phyloP scores from a whole-genome alignment of 2,888 invertebrate species.

The Pristionchus maxplancki region DNA sequence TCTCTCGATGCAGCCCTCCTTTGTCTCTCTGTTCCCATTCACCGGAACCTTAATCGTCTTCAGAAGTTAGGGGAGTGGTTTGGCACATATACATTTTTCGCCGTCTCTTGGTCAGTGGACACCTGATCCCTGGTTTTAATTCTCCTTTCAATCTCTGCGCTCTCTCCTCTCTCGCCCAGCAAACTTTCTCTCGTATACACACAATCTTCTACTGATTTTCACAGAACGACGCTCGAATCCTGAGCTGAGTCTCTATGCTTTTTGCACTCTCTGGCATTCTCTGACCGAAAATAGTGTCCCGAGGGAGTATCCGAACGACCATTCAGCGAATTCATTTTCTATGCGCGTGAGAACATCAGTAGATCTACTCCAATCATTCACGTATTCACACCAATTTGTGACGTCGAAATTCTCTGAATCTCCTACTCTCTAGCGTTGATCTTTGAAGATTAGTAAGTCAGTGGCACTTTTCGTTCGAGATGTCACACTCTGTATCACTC shows the following conservation, averaged over 20 bases:
- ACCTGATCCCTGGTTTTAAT: slow-evolving; percentile 31
- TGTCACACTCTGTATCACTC: slow-evolving; percentile 13
- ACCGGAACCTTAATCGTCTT: slow-evolving; percentile 21
- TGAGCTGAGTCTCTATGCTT: too few relatives aligned
- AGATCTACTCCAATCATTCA: not conserved
- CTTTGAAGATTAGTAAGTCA: too few relatives aligned
- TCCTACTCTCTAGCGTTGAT: too few relatives aligned
- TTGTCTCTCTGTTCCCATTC: not conserved
- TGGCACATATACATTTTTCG: not conserved
- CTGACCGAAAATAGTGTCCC: too few relatives aligned
- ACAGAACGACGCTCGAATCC: not conserved
- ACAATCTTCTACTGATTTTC: not conserved
- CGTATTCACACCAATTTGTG: not conserved
- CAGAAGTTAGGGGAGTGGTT: not conserved
- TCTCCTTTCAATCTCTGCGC: not conserved
- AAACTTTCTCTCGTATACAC: not conserved
- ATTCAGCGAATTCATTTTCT: not conserved
- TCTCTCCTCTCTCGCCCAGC: not conserved
- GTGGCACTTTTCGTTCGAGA: not conserved
- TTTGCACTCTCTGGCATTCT: too few relatives aligned
- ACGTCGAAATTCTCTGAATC: too few relatives aligned
- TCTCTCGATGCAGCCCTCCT: not conserved
- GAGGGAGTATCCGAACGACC: too few relatives aligned
- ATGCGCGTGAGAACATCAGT: not conserved
- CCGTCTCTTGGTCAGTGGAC: not conserved